These are phyloP conservation scores for Stictocephala bisonia DNA, from an alignment of 2,888 invertebrate genomes.

Conservation along the genomic window DNA sequence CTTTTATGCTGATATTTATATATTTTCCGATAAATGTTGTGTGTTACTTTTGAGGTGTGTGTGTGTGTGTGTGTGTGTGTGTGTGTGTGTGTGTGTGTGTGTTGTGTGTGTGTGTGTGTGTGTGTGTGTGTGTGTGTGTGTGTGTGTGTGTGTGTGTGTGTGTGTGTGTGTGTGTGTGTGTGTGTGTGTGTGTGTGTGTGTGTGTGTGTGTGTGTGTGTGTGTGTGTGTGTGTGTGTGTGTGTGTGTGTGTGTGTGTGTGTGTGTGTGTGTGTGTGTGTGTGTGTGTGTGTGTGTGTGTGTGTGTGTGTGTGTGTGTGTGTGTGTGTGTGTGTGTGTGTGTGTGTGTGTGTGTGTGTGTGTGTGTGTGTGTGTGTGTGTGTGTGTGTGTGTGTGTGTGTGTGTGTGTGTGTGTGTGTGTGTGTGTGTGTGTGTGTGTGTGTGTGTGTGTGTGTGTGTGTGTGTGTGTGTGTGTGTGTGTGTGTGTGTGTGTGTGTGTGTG, in stretches of 20 bases:
- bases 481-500: conserved; percentile 13
- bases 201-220: conserved; percentile 13
- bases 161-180: conserved; percentile 4
- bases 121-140: neutral
- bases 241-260: conserved; percentile 13
- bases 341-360: conserved; percentile 13
- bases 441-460: conserved; percentile 13
- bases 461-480: conserved; percentile 13
- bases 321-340: conserved; percentile 13
- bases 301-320: conserved; percentile 9
- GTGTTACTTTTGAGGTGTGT: neutral
- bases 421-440: conserved; percentile 13
- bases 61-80: neutral
- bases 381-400: conserved; percentile 13
- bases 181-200: conserved; percentile 13
- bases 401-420: conserved; percentile 13
- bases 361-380: conserved; percentile 13
- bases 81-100: neutral
- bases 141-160: conserved; percentile 1
- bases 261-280: conserved; percentile 5
- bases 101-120: too few relatives aligned
- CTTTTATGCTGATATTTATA: too few relatives aligned
- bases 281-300: conserved; percentile 5
- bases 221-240: conserved; percentile 13
- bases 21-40: too few relatives aligned